phyloP scores from a whole-genome alignment of 1,140 invertebrate species.

The Eufriesea mexicana region DNA sequence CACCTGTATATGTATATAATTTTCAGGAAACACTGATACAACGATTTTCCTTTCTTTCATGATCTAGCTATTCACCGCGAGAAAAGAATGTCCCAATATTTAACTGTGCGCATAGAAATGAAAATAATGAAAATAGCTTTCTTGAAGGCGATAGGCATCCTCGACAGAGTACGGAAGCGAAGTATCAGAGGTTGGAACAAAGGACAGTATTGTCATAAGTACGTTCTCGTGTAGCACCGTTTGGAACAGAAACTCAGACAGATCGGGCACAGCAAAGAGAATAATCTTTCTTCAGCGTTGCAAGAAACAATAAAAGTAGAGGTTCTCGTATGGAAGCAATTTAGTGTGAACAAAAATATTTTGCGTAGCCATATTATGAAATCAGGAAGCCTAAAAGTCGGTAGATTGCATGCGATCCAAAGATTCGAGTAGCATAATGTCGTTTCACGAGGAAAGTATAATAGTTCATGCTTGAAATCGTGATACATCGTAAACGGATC shows the following conservation, averaged over 20 bases:
- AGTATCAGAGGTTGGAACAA: background rate
- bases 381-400: slow-evolving; percentile 78
- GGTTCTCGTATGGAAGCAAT: slow-evolving; percentile 55
- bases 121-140: slow-evolving; percentile 37
- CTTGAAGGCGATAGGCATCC: slow-evolving; percentile 28
- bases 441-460: slow-evolving; percentile 19
- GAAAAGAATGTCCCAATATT: slow-evolving; percentile 25
- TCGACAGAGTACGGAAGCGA: slow-evolving; percentile 19
- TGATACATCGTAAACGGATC: slow-evolving; percentile 28
- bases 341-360: slow-evolving; percentile 54
- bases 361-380: slow-evolving; percentile 63
- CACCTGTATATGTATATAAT: background rate
- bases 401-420: slow-evolving; percentile 81
- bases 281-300: slow-evolving; percentile 24
- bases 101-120: slow-evolving; percentile 3
- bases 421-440: slow-evolving; percentile 68
- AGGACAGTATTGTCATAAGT: background rate
- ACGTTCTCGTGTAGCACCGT: slow-evolving; percentile 3
- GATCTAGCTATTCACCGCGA: slow-evolving; percentile 2
- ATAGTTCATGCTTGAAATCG: slow-evolving; percentile 47
- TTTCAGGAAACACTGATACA: background rate
- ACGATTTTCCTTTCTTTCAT: slow-evolving; percentile 27
- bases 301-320: slow-evolving; percentile 42
- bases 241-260: background rate
- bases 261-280: slow-evolving; percentile 9